phyloP scores from a whole-genome alignment of 2,113 vertebrate species.

The Solenodon paradoxus region DNA sequence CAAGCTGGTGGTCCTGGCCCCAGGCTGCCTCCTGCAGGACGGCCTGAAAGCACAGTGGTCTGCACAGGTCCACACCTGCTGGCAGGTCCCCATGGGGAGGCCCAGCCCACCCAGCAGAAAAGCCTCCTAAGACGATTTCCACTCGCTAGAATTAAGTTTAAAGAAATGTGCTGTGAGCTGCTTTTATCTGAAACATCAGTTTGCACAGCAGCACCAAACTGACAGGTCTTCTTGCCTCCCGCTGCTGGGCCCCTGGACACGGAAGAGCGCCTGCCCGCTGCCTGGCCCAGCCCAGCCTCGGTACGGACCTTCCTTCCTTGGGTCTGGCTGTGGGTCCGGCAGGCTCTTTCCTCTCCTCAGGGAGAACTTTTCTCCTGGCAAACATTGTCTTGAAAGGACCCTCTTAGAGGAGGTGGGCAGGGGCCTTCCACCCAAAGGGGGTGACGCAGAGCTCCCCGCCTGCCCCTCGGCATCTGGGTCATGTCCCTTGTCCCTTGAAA shows the following conservation, averaged over 20 bases:
- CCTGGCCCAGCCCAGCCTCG: neutral
- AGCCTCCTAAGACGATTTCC: neutral
- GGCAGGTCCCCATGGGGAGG: too few relatives aligned
- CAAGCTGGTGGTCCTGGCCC: neutral
- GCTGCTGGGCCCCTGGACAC: too few relatives aligned
- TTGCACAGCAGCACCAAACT: neutral
- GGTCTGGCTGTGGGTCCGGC: too few relatives aligned
- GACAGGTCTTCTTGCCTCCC: fast-evolving
- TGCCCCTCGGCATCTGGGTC: too few relatives aligned
- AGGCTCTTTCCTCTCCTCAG: neutral
- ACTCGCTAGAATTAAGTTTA: constrained; percentile 11
- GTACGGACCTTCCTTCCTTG: too few relatives aligned
- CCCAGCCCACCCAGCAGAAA: too few relatives aligned
- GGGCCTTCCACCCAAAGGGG: neutral
- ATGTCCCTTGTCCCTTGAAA: too few relatives aligned
- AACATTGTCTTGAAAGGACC: neutral
- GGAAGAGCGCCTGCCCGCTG: neutral
- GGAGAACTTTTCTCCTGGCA: neutral
- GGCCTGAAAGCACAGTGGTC: neutral
- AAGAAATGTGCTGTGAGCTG: neutral
- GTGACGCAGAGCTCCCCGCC: fast-evolving
- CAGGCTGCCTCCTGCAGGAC: neutral
- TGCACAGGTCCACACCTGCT: too few relatives aligned
- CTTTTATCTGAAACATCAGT: constrained; percentile 25
- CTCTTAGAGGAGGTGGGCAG: fast-evolving